Evolutionary conservation across 2,888 invertebrate genomes (phyloP), one percentile per base, ranked within the genome.

Genomic region (Nymphalis urticae): DNA sequence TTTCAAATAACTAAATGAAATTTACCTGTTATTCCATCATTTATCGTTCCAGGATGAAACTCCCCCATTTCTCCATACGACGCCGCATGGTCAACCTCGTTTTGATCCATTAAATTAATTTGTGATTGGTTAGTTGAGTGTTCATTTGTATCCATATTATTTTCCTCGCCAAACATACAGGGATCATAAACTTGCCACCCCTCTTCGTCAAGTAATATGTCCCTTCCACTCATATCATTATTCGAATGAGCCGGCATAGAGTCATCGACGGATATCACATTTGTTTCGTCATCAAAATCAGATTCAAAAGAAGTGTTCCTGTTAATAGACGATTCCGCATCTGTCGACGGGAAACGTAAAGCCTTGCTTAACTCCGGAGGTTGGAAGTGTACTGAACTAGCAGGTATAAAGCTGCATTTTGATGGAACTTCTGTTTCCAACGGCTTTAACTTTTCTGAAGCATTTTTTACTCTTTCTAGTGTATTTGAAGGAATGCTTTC

Each of bases 1-100:
- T 36, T 9, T 8, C 3, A 42, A 42, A 10, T 42, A 42, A 42
- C 21, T 51, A 47, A 60, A 48, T 51, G 7, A 10, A n/a, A 66
- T 68, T 76, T 78, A 90, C 93, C 94, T 71, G 95, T 95, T 0
- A 94, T 92, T 0, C 95, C 96, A 83, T 96, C 95, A 82, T 96
- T 95, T 73, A 93, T 90, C 19, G 94, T 94, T 69, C 94, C 93
- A 6, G 93, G 94, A 65, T 93, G 90, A 75, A 95, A 95, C 70
- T 93, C 89, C 0, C 94, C 94, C 80, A 93, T 92, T 1, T 89
- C 90, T 69, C 88, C 87, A 74, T 92, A 89, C 0, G 86, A 82
- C 21, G 83, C 76, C 48, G 76, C n/a, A 16, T 42, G 51, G 24
- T 72, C 66, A 10, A 63, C 60, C 2, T 80, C 80, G 19, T 36